These are phyloP conservation scores for Cyanoderma ruficeps DNA, from an alignment of 2,113 vertebrate genomes.

Conservation along the genomic window DNA sequence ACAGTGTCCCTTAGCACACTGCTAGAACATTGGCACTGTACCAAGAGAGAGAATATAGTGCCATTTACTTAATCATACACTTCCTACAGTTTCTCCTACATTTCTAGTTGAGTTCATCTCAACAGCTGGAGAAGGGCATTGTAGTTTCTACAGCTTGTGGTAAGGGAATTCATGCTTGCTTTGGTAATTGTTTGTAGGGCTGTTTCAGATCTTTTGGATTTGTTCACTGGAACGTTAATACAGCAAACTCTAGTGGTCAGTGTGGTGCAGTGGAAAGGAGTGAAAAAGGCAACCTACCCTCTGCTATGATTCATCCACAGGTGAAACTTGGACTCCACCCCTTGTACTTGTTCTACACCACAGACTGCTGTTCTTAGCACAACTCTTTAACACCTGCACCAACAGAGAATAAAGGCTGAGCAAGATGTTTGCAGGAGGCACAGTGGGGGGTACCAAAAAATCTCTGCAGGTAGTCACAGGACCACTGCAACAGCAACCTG, in stretches of 20 bases:
- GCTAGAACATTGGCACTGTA: neutral
- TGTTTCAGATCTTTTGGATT: conserved; percentile 7
- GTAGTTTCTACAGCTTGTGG: neutral
- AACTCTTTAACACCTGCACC: neutral
- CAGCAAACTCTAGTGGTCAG: conserved; percentile 68
- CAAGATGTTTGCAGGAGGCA: neutral
- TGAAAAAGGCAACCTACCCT: neutral
- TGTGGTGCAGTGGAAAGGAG: conserved; percentile 24
- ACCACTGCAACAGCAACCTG: neutral
- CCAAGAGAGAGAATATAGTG: neutral
- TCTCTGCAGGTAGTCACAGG: neutral
- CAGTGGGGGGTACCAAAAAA: neutral
- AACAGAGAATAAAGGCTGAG: neutral
- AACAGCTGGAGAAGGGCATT: conserved; percentile 27
- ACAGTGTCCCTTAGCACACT: conserved; percentile 13
- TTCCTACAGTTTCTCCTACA: conserved; percentile 1
- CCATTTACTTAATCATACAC: conserved; percentile 40
- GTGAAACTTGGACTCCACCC: neutral
- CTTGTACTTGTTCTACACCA: neutral
- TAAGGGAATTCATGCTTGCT: conserved; percentile 6
- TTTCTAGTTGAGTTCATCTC: conserved; percentile 25
- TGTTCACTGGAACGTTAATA: neutral
- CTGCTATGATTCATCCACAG: neutral
- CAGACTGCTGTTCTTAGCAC: neutral
- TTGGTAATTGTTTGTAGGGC: neutral